phyloP scores from a whole-genome alignment of 2,888 invertebrate species.

The Drosophila monieri region DNA sequence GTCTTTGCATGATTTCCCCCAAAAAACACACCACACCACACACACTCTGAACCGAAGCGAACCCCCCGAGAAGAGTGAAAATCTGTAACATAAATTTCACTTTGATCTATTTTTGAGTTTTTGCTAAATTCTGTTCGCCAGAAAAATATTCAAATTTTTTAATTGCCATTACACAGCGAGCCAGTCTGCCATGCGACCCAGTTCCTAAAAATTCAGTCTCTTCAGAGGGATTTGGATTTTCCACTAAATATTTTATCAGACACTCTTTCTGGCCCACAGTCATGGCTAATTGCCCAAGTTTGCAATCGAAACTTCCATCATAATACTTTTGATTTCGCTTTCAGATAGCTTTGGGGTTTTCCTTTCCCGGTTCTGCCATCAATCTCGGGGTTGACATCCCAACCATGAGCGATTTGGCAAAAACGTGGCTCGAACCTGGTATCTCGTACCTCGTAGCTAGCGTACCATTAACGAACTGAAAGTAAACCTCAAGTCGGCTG shows the following conservation, averaged over 20 bases:
- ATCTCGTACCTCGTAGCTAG: background rate
- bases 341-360: slow-evolving; percentile 27
- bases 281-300: slow-evolving; percentile 14
- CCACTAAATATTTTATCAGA: background rate
- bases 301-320: slow-evolving; percentile 11
- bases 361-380: slow-evolving; percentile 37
- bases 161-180: slow-evolving; percentile 53
- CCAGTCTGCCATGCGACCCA: slow-evolving; percentile 12
- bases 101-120: slow-evolving; percentile 63
- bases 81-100: slow-evolving; percentile 42
- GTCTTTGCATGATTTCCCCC: slow-evolving; percentile 29
- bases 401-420: slow-evolving; percentile 32
- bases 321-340: slow-evolving; percentile 25
- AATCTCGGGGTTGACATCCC: slow-evolving; percentile 35
- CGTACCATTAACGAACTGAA: slow-evolving; percentile 17
- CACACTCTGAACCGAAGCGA: no score
- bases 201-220: slow-evolving; percentile 17
- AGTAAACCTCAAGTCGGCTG: slow-evolving; percentile 26
- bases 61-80: slow-evolving; percentile 14
- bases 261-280: background rate
- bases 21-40: background rate
- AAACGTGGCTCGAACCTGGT: slow-evolving; percentile 20
- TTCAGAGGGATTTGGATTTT: slow-evolving; percentile 14
- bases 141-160: slow-evolving; percentile 50
- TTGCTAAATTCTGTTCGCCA: slow-evolving; percentile 28